Conservation (phyloP, 2,113 vertebrate genomes). For the Poeciliopsis turrubarensis region DNA sequence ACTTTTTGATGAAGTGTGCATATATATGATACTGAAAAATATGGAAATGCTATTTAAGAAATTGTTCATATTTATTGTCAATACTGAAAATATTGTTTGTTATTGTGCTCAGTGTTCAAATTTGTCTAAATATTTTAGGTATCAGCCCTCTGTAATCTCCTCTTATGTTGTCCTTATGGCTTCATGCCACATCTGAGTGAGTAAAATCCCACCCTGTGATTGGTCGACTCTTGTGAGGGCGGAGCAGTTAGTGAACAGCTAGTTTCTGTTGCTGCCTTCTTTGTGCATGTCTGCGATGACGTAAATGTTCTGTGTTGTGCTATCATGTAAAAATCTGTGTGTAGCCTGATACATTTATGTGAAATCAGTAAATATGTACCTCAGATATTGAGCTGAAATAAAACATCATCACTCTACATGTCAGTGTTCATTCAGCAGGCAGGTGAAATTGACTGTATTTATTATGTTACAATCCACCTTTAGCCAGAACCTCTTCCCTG, state of each 20-base stretch:
- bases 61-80: slow-evolving; percentile 65
- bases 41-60: slow-evolving; percentile 58
- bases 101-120: slow-evolving; percentile 68
- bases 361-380: slow-evolving; percentile 64
- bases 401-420: slow-evolving; percentile 47
- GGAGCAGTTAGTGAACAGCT: slow-evolving; percentile 5
- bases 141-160: slow-evolving; percentile 43
- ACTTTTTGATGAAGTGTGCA: slow-evolving; percentile 37
- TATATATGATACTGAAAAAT: slow-evolving; percentile 41
- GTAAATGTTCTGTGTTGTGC: slow-evolving; percentile 66
- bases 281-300: slow-evolving; percentile 74
- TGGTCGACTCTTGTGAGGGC: slow-evolving; percentile 40
- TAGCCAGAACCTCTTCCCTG: too few species aligned
- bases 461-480: too few species aligned
- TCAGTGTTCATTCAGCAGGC: slow-evolving; percentile 7
- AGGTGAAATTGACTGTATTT: too few species aligned
- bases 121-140: slow-evolving; percentile 65
- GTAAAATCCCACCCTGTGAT: slow-evolving; percentile 50
- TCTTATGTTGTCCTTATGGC: slow-evolving; percentile 1
- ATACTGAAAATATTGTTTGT: slow-evolving; percentile 65
- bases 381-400: slow-evolving; percentile 67
- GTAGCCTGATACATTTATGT: slow-evolving; percentile 63
- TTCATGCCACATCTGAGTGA: not conserved
- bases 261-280: slow-evolving; percentile 37
- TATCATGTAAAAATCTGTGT: slow-evolving; percentile 61